Evolutionary conservation across 2,113 vertebrate genomes (phyloP).

Genomic region (Sapayoa aenigma): DNA sequence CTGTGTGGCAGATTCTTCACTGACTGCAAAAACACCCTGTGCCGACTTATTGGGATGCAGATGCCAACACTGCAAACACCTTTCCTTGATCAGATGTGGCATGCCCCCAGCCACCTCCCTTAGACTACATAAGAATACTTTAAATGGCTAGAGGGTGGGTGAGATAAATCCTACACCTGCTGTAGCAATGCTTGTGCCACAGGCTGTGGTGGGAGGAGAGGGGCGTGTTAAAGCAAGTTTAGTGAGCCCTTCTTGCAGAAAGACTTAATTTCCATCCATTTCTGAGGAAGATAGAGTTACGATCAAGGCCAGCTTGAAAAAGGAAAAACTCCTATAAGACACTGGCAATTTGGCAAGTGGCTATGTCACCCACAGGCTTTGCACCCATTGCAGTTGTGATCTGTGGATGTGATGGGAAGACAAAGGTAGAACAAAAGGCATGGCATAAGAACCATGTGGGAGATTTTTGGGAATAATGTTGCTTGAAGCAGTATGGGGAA

Average conservation of each 20-base stretch:
- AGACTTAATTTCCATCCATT: background rate
- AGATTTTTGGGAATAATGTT: background rate
- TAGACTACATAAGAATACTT: accelerated
- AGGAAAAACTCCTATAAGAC: background rate
- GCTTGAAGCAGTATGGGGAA: background rate
- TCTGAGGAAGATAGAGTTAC: background rate
- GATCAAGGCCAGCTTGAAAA: background rate
- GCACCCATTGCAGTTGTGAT: background rate
- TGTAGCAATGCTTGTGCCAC: background rate
- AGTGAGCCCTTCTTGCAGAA: background rate
- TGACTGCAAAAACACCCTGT: background rate
- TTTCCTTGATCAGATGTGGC: background rate
- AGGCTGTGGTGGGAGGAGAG: background rate
- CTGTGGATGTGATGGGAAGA: accelerated
- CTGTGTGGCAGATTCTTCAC: background rate
- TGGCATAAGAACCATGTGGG: background rate
- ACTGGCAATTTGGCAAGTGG: background rate
- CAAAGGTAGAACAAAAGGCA: background rate
- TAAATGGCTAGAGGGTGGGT: background rate
- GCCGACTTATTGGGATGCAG: background rate
- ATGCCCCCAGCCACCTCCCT: background rate
- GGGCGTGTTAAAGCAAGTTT: background rate
- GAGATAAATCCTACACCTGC: background rate
- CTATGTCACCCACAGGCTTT: background rate
- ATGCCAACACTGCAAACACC: background rate